phyloP scores from a whole-genome alignment of 1,140 invertebrate species.

The Bactericera cockerelli region DNA sequence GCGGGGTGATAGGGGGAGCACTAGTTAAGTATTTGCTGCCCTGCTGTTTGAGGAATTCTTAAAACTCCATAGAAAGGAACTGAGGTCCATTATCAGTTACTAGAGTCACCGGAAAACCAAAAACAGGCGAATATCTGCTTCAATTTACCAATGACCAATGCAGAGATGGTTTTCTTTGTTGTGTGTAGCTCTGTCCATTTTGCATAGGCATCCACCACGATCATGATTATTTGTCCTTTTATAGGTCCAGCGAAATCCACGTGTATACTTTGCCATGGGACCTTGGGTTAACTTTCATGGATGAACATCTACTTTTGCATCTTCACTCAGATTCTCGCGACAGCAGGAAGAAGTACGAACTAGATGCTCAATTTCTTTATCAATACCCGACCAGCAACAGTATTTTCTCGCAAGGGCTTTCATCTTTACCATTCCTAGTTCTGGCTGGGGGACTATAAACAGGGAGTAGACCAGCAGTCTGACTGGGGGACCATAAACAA shows the following conservation, averaged over 20 bases:
- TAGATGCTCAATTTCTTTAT: slow-evolving; percentile 29
- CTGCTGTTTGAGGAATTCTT: slow-evolving; percentile 9
- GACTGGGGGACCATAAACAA: no score
- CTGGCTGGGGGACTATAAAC: no score
- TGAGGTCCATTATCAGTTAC: no score
- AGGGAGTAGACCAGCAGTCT: no score
- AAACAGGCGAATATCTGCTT: background rate
- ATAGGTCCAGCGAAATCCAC: no score
- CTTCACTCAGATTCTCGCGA: slow-evolving; percentile 4
- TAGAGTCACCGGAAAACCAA: background rate
- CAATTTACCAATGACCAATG: background rate
- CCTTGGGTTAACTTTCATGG: no score
- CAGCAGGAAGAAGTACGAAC: slow-evolving; percentile 26
- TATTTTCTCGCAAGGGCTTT: slow-evolving; percentile 33
- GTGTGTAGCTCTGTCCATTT: no score
- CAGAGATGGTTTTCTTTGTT: no score
- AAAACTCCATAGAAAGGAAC: slow-evolving; percentile 14
- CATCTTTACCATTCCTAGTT: slow-evolving; percentile 34
- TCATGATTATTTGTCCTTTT: no score
- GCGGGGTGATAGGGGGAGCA: slow-evolving; percentile 16
- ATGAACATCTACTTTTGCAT: no score
- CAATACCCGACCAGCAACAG: slow-evolving; percentile 34
- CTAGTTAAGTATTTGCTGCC: slow-evolving; percentile 15
- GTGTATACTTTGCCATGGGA: no score
- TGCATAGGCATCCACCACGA: no score